Conservation (phyloP, 23 tunicate species). For the Trididemnum clinides region DNA sequence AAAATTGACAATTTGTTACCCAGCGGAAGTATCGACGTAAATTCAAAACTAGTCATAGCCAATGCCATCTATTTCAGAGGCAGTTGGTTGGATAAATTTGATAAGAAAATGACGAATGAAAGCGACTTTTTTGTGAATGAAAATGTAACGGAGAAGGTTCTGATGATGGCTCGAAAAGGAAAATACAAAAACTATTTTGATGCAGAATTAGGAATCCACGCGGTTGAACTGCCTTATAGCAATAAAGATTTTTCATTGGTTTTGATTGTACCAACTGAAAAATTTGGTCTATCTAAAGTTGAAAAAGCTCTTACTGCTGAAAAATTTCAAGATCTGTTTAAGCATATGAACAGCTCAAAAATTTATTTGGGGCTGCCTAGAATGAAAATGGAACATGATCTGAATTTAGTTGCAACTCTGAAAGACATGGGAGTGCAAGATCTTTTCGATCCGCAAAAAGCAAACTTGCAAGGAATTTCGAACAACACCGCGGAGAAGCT, state of each 20-base stretch:
- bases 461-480: constrained; percentile 16
- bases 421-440: constrained; percentile 9
- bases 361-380: constrained; percentile 23
- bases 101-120: neutral
- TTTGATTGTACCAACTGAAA: constrained; percentile 25
- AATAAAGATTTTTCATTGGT: constrained; percentile 44
- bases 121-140: constrained; percentile 17
- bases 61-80: constrained; percentile 71
- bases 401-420: constrained; percentile 5
- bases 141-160: neutral
- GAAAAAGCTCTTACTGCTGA: constrained; percentile 16
- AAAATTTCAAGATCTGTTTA: neutral
- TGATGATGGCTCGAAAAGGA: constrained; percentile 36
- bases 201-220: constrained; percentile 13
- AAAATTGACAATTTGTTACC: constrained; percentile 48
- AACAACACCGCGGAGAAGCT: constrained; percentile 20
- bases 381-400: constrained; percentile 31
- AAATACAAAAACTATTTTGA: neutral
- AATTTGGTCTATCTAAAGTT: constrained; percentile 5
- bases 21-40: neutral
- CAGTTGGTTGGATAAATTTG: constrained; percentile 42
- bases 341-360: neutral
- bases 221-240: constrained; percentile 43
- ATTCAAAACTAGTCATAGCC: constrained; percentile 31
- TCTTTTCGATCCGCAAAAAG: constrained; percentile 23